phyloP scores from a whole-genome alignment of 2,888 invertebrate species.

The Chymomyza procnemis region DNA sequence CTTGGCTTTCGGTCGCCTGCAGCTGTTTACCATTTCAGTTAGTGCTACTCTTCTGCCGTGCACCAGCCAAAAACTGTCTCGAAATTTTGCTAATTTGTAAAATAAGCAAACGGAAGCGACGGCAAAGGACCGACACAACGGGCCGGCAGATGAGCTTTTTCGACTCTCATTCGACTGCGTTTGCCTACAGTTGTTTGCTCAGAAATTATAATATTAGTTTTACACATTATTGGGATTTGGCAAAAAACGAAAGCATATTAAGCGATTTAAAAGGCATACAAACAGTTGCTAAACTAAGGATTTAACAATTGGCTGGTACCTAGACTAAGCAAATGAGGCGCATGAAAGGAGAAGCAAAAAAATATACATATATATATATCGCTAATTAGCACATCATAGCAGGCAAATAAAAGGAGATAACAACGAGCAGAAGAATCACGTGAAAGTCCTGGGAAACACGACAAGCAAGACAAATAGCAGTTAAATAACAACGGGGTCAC shows the following conservation, averaged over 20 bases:
- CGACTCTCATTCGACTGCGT: not conserved
- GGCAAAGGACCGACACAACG: not conserved
- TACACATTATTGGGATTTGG: slow-evolving; percentile 14
- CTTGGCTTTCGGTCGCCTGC: slow-evolving; percentile 5
- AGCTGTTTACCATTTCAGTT: slow-evolving; percentile 29
- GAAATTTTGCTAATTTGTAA: slow-evolving; percentile 55
- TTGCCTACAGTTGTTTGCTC: slow-evolving; percentile 42
- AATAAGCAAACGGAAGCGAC: slow-evolving; percentile 46
- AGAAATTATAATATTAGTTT: slow-evolving; percentile 65
- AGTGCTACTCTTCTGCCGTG: not conserved
- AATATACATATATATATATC: too few relatives aligned
- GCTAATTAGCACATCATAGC: slow-evolving; percentile 30
- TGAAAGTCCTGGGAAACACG: not conserved
- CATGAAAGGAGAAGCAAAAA: slow-evolving; percentile 29
- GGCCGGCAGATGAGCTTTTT: not conserved
- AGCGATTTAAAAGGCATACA: slow-evolving; percentile 36
- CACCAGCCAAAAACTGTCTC: slow-evolving; percentile 18
- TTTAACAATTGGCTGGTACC: slow-evolving; percentile 46
- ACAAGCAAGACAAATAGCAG: not conserved
- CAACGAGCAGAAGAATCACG: slow-evolving; percentile 8
- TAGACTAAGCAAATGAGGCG: slow-evolving; percentile 45
- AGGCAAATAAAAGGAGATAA: slow-evolving; percentile 17
- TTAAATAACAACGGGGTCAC: not conserved
- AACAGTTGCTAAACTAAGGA: slow-evolving; percentile 13
- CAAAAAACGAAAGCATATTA: slow-evolving; percentile 28